Base-by-base conservation (phyloP, 2,113 vertebrate genomes). In the Bos taurus region DNA sequence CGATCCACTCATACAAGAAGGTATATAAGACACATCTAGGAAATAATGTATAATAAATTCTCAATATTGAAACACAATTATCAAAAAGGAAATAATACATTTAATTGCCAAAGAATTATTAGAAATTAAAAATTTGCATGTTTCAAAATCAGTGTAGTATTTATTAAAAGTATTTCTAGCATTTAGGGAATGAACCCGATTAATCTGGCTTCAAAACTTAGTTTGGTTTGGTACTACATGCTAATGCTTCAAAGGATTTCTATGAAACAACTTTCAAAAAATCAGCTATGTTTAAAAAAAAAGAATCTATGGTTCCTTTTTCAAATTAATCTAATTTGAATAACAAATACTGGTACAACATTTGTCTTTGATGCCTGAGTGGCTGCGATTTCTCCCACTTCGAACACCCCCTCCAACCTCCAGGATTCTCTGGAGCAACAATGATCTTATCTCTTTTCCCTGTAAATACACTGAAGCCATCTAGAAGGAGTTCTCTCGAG, bases 1-100 rank as follows among this genome's bases (percentile, higher is more conserved):
- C 74, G 98, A 97, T 97, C 97, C 96, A 98, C 98, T 99, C 98
- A 99, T 96, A 98, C 99, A 99, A 95, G 98, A 99, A 98, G 98
- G 98, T 96, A 98, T 86, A 98, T 98, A 99, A 99, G 99, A 98
- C 89, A 98, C 94, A 98, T 99, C 98, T 99, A 99, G 98, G 97
- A 99, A 98, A 98, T 97, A 98, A 98, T 98, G 74, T 83, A 93
- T 0, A 92, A 46, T 30, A 93, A 93, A 71, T n/a, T 82, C 26
- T 82, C n/a, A 88, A 5, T 71, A 80, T 85, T 30, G 17, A 93
- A 91, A 83, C 64, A 90, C 43, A 19, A 33, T 19, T 28, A 95
- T 33, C 60, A 94, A 87, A 97, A 96, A 84, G 3, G 2, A 46
- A 93, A 78, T 56, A 36, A 52, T 77, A 90, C 60, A 56, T 60